phyloP scores from a whole-genome alignment of 2,888 invertebrate genomes.

The Ischnura elegans region DNA sequence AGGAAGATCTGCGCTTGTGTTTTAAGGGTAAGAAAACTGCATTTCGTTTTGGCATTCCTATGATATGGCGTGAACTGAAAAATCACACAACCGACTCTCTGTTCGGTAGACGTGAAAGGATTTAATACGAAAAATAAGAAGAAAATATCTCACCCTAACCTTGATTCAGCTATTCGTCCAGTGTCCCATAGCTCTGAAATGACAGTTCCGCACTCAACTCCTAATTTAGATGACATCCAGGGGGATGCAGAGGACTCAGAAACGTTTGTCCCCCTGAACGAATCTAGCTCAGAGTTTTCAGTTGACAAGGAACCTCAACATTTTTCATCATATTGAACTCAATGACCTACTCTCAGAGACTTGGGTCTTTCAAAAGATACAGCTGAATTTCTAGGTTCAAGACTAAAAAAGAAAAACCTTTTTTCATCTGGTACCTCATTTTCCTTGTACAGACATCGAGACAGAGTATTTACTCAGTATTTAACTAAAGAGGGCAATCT shows the following conservation, averaged over 20 bases:
- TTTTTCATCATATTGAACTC: neutral
- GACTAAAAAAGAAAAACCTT: neutral
- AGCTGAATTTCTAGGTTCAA: neutral
- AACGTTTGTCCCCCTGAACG: constrained; percentile 52
- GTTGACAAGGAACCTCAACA: too few species aligned
- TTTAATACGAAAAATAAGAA: constrained; percentile 66
- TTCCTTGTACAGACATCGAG: neutral
- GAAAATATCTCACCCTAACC: constrained; percentile 67
- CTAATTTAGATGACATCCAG: constrained; percentile 65
- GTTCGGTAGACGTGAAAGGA: too few species aligned
- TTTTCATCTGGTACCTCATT: neutral
- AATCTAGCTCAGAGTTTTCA: too few species aligned
- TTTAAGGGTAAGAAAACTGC: too few species aligned
- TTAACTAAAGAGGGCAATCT: neutral
- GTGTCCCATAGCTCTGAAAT: constrained; percentile 69
- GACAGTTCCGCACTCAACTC: constrained; percentile 69
- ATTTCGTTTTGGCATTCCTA: too few species aligned
- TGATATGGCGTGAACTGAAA: too few species aligned
- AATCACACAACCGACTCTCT: too few species aligned
- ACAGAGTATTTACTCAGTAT: neutral
- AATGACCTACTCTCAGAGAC: neutral
- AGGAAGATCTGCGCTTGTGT: too few species aligned
- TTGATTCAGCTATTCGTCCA: constrained; percentile 69
- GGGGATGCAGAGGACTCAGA: too few species aligned
- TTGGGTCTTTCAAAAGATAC: too few species aligned